Evolutionary conservation across 2,797 vertebrate genomes (phyloP).

Genomic region (Arremon aurantiirostris): DNA sequence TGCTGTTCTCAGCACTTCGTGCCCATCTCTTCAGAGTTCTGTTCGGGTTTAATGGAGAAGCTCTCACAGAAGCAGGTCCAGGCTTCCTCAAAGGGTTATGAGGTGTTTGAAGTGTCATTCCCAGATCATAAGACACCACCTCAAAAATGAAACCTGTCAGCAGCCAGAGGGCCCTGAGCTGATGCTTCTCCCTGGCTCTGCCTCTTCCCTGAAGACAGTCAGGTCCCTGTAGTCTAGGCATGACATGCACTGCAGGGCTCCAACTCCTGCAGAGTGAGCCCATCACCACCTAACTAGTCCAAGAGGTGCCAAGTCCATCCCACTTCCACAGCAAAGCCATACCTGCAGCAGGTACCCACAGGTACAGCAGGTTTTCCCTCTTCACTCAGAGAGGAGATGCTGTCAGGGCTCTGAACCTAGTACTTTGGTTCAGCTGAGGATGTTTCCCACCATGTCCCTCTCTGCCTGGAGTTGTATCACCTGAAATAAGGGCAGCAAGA

Average conservation of each 20-base stretch:
- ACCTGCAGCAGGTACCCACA: background rate
- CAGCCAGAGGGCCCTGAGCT: background rate
- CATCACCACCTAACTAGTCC: background rate
- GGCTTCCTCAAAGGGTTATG: background rate
- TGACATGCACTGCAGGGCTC: accelerated
- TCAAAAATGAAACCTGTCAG: background rate
- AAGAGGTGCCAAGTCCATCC: background rate
- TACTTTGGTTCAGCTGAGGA: background rate
- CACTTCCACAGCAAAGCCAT: background rate
- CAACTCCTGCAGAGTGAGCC: accelerated
- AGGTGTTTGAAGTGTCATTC: background rate
- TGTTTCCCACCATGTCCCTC: background rate
- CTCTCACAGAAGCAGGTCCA: background rate
- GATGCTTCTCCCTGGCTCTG: background rate
- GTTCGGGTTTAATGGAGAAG: background rate
- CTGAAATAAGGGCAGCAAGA: background rate
- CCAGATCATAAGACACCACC: background rate
- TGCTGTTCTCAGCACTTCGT: accelerated
- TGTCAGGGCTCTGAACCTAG: background rate
- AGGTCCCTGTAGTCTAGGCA: background rate
- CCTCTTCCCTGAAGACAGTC: background rate
- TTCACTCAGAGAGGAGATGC: background rate
- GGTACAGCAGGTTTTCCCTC: background rate
- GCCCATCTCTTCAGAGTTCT: background rate
- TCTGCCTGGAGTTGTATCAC: background rate